Base-by-base conservation (phyloP, 1,140 invertebrate species). In the Eriosoma lanigerum region DNA sequence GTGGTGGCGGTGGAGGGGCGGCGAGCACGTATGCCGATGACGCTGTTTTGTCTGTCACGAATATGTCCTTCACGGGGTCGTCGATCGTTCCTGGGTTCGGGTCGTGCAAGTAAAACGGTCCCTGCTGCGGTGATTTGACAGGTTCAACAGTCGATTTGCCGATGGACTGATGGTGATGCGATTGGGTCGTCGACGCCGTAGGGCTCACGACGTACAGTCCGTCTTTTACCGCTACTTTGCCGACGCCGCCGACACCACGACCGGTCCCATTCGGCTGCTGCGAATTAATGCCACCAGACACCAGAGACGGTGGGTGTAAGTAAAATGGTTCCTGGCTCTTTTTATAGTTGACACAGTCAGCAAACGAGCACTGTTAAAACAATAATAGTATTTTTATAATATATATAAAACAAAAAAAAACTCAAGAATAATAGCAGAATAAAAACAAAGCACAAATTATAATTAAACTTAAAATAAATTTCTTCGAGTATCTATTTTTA, bases 21-120 rank as follows among this genome's bases (percentile, higher is more conserved):
- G 68, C 21, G 26, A 52, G 52, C 64, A 26, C 80, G 58, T 62
- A 73, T 78, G 58, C 81, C 29, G n/a, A 9, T 58, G n/a, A 84
- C 85, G 60, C 81, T 82, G 54, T 26, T 26, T 70, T 72, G 68
- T 72, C 68, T 46, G 68, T 15, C 21, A 56, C 90, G 85, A 96
- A 96, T 54, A 96, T 86, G 83, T 93, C 92, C 54, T 93, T 90
- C 70, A 93, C 92, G 60, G 92, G 88, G 83, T 92, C 92, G 84
- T 93, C 93, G 8, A 91, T 56, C 26, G 82, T 68, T 87, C 93
- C 91, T 38, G 32, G 32, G 85, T 89, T 90, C 38, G 89, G 93
- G 84, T 92, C 92, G 86, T 96, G 94, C 48, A 95, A 87, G 83
- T 93, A 95, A 86, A 95, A 96, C 10, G 93, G 92, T 82, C 93